Base-by-base conservation (phyloP, 2,797 vertebrate species). In the Falco peregrinus region DNA sequence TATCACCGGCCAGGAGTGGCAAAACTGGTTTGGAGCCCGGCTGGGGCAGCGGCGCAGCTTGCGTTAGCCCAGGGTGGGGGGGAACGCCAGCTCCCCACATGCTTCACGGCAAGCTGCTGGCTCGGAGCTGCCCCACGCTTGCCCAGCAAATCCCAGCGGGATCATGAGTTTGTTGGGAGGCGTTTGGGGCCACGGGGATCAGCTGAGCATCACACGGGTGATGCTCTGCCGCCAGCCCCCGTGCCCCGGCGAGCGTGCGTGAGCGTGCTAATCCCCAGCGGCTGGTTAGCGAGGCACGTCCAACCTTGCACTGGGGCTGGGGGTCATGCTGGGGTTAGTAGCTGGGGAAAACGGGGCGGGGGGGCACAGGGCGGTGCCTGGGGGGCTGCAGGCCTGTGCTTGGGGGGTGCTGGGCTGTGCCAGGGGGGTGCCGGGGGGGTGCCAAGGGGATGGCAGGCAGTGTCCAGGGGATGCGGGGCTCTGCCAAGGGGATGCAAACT, bases 191-290 rank as follows among this genome's bases (percentile, higher is more conserved):
- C 26, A 29, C 68, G 57, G 97, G 25, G 65, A 97, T 98, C 98
- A 98, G 98, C 98, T 98, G 98, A 98, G 97, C 97, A 78, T 98
- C 98, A 98, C 97, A 89, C 67, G 92, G 95, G 88, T 3, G 65
- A 11, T 75, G 90, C 78, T 70, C 35, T 0, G 22, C 39, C 1
- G 54, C 84, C 94, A 74, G 59, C 45, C 39, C 84, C 64, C 16
- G 56, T 51, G 77, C 51, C 41, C 92, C 13, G 21, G 73, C 2
- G 1, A 17, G 48, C 19, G 1, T 39, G 84, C 12, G 12, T 5
- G 16, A 51, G 70, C 2, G 8, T 28, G 59, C n/a, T 47, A 33
- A 69, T 56, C 87, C 63, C 64, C 3, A 1, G 20, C 3, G 3
- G 8, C 70, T 92, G 97, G 96, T 84, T 96, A 97, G 98, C 96